Conservation (phyloP, 2,797 vertebrate genomes). For the Paguma larvata region DNA sequence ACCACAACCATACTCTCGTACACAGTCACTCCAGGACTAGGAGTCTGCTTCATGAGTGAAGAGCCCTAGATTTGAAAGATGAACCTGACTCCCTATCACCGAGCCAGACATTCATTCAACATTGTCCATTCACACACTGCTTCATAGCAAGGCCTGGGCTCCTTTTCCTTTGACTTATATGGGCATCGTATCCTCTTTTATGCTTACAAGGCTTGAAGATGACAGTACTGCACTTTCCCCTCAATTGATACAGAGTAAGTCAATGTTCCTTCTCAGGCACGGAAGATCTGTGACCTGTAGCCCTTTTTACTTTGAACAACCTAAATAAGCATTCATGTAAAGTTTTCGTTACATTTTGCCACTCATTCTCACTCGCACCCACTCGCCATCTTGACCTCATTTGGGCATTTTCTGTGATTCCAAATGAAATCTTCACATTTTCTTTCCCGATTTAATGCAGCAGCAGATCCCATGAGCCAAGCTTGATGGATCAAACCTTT, state of each 20-base stretch:
- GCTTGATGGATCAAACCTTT: conserved; percentile 99
- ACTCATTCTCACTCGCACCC: conserved; percentile 99
- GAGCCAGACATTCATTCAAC: conserved; percentile 97
- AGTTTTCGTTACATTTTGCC: conserved; percentile 98
- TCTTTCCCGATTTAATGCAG: conserved; percentile 99
- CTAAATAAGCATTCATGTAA: conserved; percentile 97
- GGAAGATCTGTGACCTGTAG: conserved; percentile 95
- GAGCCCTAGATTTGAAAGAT: conserved; percentile 92
- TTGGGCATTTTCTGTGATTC: conserved; percentile 97
- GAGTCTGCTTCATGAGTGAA: conserved; percentile 92
- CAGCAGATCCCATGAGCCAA: conserved; percentile 99
- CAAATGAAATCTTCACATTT: conserved; percentile 99
- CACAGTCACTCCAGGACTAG: conserved; percentile 93
- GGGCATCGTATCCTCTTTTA: conserved; percentile 89
- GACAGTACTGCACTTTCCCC: conserved; percentile 92
- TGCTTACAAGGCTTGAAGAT: conserved; percentile 94
- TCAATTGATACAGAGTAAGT: conserved; percentile 91
- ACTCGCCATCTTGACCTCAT: conserved; percentile 99
- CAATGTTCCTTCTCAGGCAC: conserved; percentile 93
- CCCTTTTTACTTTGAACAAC: conserved; percentile 95
- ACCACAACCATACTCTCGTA: conserved; percentile 93
- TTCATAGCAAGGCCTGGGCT: conserved; percentile 95
- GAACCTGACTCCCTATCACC: conserved; percentile 93
- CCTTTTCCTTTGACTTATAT: conserved; percentile 88
- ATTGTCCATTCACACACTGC: conserved; percentile 96